Base-by-base conservation (phyloP, 2,113 vertebrate genomes). In the Mesembrinibis cayennensis region DNA sequence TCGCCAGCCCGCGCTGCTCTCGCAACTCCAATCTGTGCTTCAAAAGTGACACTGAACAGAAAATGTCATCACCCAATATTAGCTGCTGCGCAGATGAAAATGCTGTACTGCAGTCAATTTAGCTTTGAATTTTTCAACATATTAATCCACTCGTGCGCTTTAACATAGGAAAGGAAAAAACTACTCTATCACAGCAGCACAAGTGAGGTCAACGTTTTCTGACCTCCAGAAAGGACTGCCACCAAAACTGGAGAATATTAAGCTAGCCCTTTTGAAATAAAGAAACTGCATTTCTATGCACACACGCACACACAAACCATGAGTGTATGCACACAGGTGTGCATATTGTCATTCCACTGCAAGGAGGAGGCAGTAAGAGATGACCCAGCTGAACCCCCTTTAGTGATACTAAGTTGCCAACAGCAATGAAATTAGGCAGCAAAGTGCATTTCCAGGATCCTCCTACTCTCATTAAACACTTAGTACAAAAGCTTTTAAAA, bases 301-400 rank as follows among this genome's bases (percentile, higher is more conserved):
- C 4, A 47, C 32, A 20, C 2, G 25, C 17, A 18, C 27, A 14
- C 36, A 34, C 29, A 29, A 16, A 9, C 25, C 13, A 30, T 1
- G 3, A 2, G 10, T 44, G 80, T 5, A 19, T 2, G 7, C 23
- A 29, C 20, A 1, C 2, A 34, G 1, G 0, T 4, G 34, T 2
- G 2, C 10, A 4, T 1, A 18, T 0, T 16, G n/a, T 7, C 90
- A 16, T 5, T 11, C 32, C 47, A 23, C 67, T 15, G 71, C 29
- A 30, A 21, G n/a, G 23, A n/a, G 50, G 34, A 9, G 13, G 23
- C 17, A 26, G 42, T 3, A 36, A 18, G 32, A 21, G 20, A 20
- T 21, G 30, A 17, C 36, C 44, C 62, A 53, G n/a, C 0, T 61
- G 30, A 65, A 30, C 56, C 32, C 32, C 53, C 59, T 62, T 26